Base-by-base conservation (phyloP, 2,888 invertebrate genomes). In the Eurytoma adleriae region DNA sequence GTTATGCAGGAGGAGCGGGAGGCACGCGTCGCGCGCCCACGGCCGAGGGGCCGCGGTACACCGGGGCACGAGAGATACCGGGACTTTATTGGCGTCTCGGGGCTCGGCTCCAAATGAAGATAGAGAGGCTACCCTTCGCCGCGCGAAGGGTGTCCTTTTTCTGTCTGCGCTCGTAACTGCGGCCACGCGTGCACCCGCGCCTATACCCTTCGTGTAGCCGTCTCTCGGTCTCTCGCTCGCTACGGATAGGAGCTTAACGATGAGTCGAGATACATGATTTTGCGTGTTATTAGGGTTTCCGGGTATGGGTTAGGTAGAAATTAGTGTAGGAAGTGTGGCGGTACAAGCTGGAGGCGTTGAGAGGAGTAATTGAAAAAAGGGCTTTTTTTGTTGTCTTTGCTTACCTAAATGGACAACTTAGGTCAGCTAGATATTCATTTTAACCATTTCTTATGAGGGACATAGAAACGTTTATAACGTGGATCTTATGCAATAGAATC, bases 81-180 rank as follows among this genome's bases (percentile, higher is more conserved):
- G 80, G 82, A 83, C 85, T 90, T 90, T 90, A 90, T 90, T 89
- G 89, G 87, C 86, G 87, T 86, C 89, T 85, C 85, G 87, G 89
- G 89, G 86, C 84, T 85, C 84, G 80, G 85, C 80, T 82, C 80
- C 82, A 85, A 85, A 85, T 85, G 85, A 85, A 85, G 85, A 85
- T 84, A 80, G 80, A 85, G 84, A 61, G 78, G 50, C 74, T 71
- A 69, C 71, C 70, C 69, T 67, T 71, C 75, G 56, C 4, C 50
- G 30, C 54, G 54, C 68, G 40, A 64, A 40, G 70, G 78, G 78
- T 30, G 12, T 50, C 59, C 74, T 57, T 66, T 71, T 71, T 62
- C 78, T 24, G 27, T 40, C 24, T 64, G 57, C 62, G 18, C 10
- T 30, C 40, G 64, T 64, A 40, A 40, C 4, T 40, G 40, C 40